Percentiles rank a stretch among this genome's conserved stretches.
Evolutionary conservation across 2,797 vertebrate species (phyloP).

Genomic region (Fringilla coelebs): DNA sequence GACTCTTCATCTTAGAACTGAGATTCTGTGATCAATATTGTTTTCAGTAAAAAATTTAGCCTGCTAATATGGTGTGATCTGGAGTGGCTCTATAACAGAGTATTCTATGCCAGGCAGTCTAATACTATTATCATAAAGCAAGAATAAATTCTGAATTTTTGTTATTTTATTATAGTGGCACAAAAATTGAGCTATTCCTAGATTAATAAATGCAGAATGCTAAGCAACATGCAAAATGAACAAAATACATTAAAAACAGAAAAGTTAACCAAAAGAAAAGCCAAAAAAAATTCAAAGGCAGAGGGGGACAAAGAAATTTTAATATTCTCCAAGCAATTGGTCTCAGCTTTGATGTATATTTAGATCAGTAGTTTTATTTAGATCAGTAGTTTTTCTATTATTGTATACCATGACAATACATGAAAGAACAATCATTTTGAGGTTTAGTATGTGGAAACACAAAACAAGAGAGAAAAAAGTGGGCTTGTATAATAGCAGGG

Average conservation of each 20-base stretch:
- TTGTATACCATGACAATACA: neutral
- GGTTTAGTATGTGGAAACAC: neutral
- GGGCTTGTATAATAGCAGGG: neutral
- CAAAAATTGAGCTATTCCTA: neutral
- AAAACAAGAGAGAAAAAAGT: neutral
- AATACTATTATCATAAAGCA: neutral
- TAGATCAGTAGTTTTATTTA: neutral
- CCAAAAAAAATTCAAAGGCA: fast-evolving
- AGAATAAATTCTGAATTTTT: neutral
- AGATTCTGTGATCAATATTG: neutral
- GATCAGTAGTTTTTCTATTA: neutral
- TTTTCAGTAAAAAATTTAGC: neutral
- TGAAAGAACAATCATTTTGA: neutral
- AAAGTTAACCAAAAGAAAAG: neutral
- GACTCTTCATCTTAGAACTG: neutral
- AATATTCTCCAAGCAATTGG: neutral
- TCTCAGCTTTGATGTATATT: neutral
- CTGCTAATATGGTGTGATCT: neutral
- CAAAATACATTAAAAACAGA: neutral
- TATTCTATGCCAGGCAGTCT: neutral
- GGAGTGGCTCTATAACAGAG: neutral
- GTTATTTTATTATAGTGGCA: neutral
- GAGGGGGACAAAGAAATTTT: fast-evolving
- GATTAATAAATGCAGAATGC: neutral
- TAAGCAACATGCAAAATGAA: neutral